phyloP scores from a whole-genome alignment of 2,113 vertebrate genomes.

The Lonchura striata region DNA sequence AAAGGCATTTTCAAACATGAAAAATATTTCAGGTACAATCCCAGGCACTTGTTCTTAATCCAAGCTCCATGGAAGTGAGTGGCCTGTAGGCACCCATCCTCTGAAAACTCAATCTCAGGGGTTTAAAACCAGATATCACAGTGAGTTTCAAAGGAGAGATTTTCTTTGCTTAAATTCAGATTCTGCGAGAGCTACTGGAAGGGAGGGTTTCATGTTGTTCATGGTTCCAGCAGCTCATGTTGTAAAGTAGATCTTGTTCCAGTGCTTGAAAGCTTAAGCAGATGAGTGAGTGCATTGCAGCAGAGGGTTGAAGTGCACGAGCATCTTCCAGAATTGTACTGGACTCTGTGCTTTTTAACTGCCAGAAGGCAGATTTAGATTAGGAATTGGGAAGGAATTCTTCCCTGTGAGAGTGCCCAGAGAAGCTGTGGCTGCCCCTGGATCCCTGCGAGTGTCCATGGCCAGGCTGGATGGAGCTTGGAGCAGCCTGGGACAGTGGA shows the following conservation, averaged over 20 bases:
- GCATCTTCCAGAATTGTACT: background rate
- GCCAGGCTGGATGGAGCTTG: fast-evolving
- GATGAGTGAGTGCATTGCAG: background rate
- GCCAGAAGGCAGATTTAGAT: background rate
- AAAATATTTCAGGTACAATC: background rate
- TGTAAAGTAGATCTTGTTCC: background rate
- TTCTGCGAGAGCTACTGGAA: background rate
- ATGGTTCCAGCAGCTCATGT: background rate
- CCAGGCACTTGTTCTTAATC: background rate
- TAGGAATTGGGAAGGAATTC: background rate
- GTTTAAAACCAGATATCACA: background rate
- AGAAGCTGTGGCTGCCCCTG: background rate
- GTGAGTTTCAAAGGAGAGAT: background rate
- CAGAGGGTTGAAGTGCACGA: background rate
- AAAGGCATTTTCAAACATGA: background rate
- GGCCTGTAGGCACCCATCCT: background rate
- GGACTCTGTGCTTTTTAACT: background rate
- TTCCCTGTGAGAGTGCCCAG: background rate
- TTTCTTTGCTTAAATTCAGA: background rate
- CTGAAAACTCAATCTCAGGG: background rate
- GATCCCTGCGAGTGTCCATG: background rate
- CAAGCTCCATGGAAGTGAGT: background rate
- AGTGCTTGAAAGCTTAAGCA: background rate
- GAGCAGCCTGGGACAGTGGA: fast-evolving
- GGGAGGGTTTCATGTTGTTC: background rate